These are phyloP conservation scores for Pristis pectinata DNA, from an alignment of 2,797 vertebrate species.

Conservation along the genomic window DNA sequence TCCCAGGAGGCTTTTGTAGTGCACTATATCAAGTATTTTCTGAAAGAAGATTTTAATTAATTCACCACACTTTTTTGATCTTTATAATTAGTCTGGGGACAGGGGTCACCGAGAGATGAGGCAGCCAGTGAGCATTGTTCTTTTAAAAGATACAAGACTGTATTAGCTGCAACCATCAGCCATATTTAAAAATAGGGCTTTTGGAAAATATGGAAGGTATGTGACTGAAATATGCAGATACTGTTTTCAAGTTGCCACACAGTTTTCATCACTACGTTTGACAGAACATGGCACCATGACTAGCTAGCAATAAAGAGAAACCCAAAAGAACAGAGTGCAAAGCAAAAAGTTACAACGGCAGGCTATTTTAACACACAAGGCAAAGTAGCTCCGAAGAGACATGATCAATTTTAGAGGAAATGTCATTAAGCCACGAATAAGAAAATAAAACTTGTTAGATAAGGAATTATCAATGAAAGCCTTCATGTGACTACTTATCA, in stretches of 20 bases:
- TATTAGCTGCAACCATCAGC: not conserved
- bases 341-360: not conserved
- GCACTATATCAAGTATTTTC: not conserved
- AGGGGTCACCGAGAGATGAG: too few relatives aligned
- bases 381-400: not conserved
- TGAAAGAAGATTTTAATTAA: not conserved
- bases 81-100: not conserved
- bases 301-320: not conserved
- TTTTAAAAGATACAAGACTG: not conserved
- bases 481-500: not conserved
- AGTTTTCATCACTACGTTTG: not conserved
- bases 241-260: not conserved
- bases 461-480: not conserved
- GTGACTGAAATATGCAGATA: not conserved
- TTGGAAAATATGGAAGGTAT: not conserved
- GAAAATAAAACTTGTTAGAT: not conserved
- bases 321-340: not conserved
- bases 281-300: not conserved
- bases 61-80: not conserved
- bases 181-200: not conserved
- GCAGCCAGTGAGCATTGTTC: too few relatives aligned
- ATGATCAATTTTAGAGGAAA: not conserved
- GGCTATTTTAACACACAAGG: not conserved
- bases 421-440: not conserved
- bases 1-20: too few relatives aligned